Evolutionary conservation across 1,140 invertebrate species (phyloP).

Genomic region (Hycleus cichorii): DNA sequence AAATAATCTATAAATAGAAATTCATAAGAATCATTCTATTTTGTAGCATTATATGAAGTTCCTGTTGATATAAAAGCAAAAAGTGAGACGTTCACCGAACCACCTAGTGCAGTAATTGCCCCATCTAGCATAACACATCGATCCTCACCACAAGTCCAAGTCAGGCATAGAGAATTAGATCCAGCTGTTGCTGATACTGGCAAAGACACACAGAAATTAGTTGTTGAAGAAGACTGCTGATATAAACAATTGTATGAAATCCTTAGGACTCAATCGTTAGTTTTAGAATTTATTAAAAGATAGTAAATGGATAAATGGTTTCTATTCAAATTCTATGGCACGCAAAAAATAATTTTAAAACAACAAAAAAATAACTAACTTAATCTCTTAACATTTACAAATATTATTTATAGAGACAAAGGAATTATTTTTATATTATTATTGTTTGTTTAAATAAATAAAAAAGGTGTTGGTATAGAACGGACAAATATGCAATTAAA

Average conservation of each 20-base stretch:
- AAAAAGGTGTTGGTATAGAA: too few species aligned
- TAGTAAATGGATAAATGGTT: background rate
- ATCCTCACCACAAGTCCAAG: conserved; percentile 62
- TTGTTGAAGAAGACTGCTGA: conserved; percentile 70
- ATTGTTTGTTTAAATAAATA: background rate
- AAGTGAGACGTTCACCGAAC: conserved; percentile 46
- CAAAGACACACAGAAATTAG: conserved; percentile 80
- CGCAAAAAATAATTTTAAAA: background rate
- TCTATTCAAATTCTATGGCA: background rate
- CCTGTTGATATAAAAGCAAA: conserved; percentile 63
- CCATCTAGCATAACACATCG: conserved; percentile 74
- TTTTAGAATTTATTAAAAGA: conserved; percentile 19
- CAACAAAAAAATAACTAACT: background rate
- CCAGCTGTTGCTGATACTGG: conserved; percentile 77
- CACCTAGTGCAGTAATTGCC: conserved; percentile 62
- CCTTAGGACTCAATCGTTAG: conserved; percentile 19
- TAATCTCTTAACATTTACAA: background rate
- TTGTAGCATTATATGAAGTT: conserved; percentile 65
- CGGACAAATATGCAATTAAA: background rate
- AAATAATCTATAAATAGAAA: background rate
- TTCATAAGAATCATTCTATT: background rate
- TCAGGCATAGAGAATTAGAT: conserved; percentile 71
- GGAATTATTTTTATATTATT: conserved; percentile 10
- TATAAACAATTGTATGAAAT: conserved; percentile 28
- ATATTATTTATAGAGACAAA: background rate